Percentiles rank a stretch among this genome's conserved stretches.
Evolutionary conservation across 1,140 invertebrate genomes (phyloP).

Genomic region (Drosophila bipectinata): DNA sequence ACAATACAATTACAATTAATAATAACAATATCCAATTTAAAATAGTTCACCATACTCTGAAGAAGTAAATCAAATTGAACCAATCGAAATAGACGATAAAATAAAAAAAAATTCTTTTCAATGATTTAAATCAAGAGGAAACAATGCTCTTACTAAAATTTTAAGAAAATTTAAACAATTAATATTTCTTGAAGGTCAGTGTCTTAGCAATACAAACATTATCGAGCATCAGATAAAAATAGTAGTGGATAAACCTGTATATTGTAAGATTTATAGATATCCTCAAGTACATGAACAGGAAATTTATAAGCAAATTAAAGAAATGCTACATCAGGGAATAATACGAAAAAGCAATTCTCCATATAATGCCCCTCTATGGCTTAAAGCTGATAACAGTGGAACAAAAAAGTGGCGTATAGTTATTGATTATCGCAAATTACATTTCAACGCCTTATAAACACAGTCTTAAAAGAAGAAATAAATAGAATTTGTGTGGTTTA

Average conservation of each 20-base stretch:
- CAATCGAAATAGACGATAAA: slow-evolving; percentile 30
- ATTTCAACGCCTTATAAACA: slow-evolving; percentile 66
- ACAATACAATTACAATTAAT: slow-evolving; percentile 32
- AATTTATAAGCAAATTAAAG: slow-evolving; percentile 4
- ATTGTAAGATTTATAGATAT: slow-evolving; percentile 66
- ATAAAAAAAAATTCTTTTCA: slow-evolving; percentile 31
- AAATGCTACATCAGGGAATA: slow-evolving; percentile 68
- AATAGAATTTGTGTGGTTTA: too few relatives aligned
- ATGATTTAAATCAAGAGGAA: slow-evolving; percentile 2
- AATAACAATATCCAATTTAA: slow-evolving; percentile 37
- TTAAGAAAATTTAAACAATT: slow-evolving; percentile 8
- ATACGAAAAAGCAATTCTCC: slow-evolving; percentile 49
- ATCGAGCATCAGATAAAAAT: slow-evolving; percentile 63
- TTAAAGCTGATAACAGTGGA: slow-evolving; percentile 19
- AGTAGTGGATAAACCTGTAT: slow-evolving; percentile 41
- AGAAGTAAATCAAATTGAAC: slow-evolving; percentile 36
- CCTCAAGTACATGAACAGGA: slow-evolving; percentile 43
- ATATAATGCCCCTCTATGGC: slow-evolving; percentile 53
- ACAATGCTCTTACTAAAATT: slow-evolving; percentile 15
- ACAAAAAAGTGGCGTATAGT: slow-evolving; percentile 9
- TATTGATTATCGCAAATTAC: slow-evolving; percentile 16
- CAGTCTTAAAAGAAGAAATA: not conserved
- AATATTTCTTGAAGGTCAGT: slow-evolving; percentile 34
- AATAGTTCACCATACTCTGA: slow-evolving; percentile 37
- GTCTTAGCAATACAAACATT: slow-evolving; percentile 1